These are phyloP conservation scores for Luffia ferchaultella DNA, from an alignment of 2,888 invertebrate species.

Conservation along the genomic window DNA sequence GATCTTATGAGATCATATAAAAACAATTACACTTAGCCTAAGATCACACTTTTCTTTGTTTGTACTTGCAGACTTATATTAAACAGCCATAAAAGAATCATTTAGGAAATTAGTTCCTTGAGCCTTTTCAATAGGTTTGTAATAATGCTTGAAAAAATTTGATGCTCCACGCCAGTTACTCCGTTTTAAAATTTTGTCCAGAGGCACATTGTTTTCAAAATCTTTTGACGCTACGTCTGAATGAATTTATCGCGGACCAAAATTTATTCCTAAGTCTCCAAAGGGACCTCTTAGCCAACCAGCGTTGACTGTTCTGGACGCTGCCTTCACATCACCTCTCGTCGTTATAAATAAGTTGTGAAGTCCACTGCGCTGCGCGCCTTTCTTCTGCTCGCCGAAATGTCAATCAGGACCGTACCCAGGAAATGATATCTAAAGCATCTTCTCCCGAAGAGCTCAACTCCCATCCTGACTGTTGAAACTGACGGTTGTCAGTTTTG, in stretches of 20 bases:
- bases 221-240: conserved; percentile 3
- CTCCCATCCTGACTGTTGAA: background rate
- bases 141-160: conserved; percentile 6
- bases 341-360: conserved; percentile 7
- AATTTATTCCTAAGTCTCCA: background rate
- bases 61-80: background rate
- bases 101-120: background rate
- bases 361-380: conserved; percentile 12
- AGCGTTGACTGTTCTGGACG: conserved; percentile 5
- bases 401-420: conserved; percentile 10
- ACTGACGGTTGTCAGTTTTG: conserved; percentile 1
- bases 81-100: background rate
- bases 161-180: conserved; percentile 2
- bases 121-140: background rate
- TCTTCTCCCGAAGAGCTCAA: conserved; percentile 13
- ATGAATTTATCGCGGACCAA: background rate
- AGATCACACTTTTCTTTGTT: too few relatives aligned
- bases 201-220: conserved; percentile 1
- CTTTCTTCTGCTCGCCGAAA: conserved; percentile 12
- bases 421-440: conserved; percentile 16
- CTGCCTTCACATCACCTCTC: conserved; percentile 4
- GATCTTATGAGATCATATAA: too few relatives aligned
- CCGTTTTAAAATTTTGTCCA: conserved; percentile 3
- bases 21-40: too few relatives aligned
- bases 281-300: conserved; percentile 4